A percentile compares a stretch with the other conserved stretches of the same genome.
Evolutionary conservation across 1,140 invertebrate species (phyloP).

Genomic region (Scylla paramamosain): DNA sequence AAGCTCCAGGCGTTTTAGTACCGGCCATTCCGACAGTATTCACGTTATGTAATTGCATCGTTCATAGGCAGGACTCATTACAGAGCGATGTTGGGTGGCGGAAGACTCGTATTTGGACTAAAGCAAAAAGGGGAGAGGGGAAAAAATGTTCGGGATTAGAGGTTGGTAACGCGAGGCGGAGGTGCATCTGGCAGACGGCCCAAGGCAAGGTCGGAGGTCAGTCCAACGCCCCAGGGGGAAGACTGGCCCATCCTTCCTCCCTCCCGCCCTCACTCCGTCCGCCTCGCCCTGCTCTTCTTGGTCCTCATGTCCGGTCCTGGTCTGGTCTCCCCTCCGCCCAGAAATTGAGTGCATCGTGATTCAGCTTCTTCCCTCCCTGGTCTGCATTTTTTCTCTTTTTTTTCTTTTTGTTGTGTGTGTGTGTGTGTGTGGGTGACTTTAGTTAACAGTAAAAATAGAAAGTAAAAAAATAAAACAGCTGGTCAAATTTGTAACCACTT

Average conservation of each 20-base stretch:
- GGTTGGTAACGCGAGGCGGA: not conserved
- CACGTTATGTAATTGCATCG: no score
- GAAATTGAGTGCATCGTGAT: not conserved
- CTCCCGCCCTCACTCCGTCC: no score
- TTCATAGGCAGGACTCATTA: not conserved
- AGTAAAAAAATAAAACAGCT: no score
- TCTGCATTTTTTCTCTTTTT: not conserved
- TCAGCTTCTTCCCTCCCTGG: not conserved
- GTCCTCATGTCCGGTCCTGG: not conserved
- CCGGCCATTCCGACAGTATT: no score
- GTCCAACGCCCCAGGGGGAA: not conserved
- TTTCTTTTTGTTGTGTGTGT: not conserved
- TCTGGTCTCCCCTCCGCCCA: not conserved
- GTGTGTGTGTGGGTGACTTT: conserved; percentile 24
- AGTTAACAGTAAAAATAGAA: not conserved
- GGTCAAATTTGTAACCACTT: no score
- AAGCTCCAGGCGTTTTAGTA: no score
- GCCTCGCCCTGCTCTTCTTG: not conserved
- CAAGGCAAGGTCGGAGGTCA: conserved; percentile 39
- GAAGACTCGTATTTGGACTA: not conserved
- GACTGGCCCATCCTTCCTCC: not conserved
- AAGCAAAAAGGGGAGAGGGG: not conserved
- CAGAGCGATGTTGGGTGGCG: not conserved
- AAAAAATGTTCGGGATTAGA: not conserved
- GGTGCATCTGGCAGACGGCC: conserved; percentile 29